A percentile compares a stretch with the other conserved stretches of the same genome.
phyloP scores from a whole-genome alignment of 2,888 invertebrate genomes.

The Trissoscelio sp. region DNA sequence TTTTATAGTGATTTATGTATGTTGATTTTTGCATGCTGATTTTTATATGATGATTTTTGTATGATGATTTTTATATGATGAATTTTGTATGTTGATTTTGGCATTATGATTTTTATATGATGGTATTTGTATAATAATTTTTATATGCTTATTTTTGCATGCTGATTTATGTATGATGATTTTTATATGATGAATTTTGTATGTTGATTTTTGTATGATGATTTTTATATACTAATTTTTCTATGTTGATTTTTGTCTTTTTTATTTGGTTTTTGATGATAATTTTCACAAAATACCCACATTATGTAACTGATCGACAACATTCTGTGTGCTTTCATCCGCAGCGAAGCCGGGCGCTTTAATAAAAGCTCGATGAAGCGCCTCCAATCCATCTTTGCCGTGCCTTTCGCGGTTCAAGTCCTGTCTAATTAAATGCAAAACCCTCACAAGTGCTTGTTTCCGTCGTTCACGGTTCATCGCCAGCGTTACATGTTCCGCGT shows the following conservation, averaged over 20 bases:
- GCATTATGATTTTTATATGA: no score
- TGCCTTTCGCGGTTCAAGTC: slow-evolving; percentile 95
- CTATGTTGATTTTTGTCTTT: not conserved
- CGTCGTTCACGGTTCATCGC: slow-evolving; percentile 96
- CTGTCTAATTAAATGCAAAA: slow-evolving; percentile 92
- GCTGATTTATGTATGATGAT: no score
- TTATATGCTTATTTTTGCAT: no score
- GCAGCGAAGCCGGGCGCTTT: slow-evolving; percentile 93
- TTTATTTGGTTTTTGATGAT: no score
- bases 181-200: no score
- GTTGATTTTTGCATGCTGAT: no score
- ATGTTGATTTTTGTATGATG: no score
- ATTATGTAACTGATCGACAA: slow-evolving; percentile 95
- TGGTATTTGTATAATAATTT: no score
- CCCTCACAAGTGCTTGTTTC: slow-evolving; percentile 92
- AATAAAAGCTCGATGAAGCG: slow-evolving; percentile 93
- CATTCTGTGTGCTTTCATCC: slow-evolving; percentile 95
- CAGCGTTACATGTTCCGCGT: slow-evolving; percentile 96
- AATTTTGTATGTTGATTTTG: no score
- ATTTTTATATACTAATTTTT: no score
- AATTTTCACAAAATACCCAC: slow-evolving; percentile 87
- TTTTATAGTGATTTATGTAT: no score
- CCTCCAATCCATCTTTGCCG: slow-evolving; percentile 94
- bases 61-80: not conserved
- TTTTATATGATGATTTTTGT: no score